Percentiles rank a stretch among this genome's conserved stretches.
phyloP scores from a whole-genome alignment of 2,888 invertebrate genomes.

The Drosophila austrosaltans region DNA sequence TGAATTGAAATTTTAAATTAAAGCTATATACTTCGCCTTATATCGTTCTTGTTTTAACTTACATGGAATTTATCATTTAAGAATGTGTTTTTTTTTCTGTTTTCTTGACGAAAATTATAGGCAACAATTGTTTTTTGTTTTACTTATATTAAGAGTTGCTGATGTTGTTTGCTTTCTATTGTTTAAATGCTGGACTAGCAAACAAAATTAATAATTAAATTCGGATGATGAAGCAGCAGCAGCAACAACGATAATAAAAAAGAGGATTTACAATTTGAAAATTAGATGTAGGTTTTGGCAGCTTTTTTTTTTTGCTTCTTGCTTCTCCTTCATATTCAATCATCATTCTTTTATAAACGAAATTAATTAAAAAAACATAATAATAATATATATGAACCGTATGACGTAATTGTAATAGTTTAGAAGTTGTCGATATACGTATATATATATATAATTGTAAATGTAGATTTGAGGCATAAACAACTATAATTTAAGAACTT shows the following conservation, averaged over 20 bases:
- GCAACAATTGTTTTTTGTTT: background rate
- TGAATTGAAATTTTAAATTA: background rate
- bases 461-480: conserved; percentile 33
- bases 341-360: background rate
- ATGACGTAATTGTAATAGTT: conserved; percentile 4
- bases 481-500: conserved; percentile 34
- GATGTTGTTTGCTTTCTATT: conserved; percentile 9
- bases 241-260: background rate
- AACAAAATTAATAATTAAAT: background rate
- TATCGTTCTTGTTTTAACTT: background rate
- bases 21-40: conserved; percentile 1
- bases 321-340: background rate
- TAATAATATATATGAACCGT: background rate
- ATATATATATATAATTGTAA: conserved; percentile 28
- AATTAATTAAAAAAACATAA: background rate
- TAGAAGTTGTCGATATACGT: conserved; percentile 22
- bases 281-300: conserved; percentile 59
- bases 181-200: conserved; percentile 48
- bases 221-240: background rate
- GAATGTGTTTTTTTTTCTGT: background rate
- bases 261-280: conserved; percentile 18
- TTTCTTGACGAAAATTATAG: background rate
- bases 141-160: background rate
- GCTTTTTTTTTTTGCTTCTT: conserved; percentile 34
- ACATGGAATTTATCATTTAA: conserved; percentile 4